phyloP scores from a whole-genome alignment of 2,888 invertebrate species.

The Scrobipalpa costella region DNA sequence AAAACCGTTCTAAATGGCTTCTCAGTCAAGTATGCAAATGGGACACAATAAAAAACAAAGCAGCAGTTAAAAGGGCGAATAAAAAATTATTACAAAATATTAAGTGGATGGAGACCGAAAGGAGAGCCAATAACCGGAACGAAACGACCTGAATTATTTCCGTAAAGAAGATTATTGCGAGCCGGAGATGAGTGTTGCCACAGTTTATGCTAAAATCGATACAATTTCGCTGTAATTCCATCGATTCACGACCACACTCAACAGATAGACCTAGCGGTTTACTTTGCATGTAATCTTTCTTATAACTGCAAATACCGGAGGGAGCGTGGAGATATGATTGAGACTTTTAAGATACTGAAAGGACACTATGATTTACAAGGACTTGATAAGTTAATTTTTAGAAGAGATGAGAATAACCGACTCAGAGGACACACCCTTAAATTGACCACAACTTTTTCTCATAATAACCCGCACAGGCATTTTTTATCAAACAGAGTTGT shows the following conservation, averaged over 20 bases:
- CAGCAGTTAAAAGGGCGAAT: constrained; percentile 52
- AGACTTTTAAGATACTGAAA: too few relatives aligned
- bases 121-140: constrained; percentile 66
- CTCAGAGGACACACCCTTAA: too few relatives aligned
- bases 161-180: constrained; percentile 59
- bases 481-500: too few relatives aligned
- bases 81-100: constrained; percentile 71
- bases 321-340: too few relatives aligned
- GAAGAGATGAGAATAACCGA: too few relatives aligned
- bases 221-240: constrained; percentile 28
- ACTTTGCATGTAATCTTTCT: not conserved
- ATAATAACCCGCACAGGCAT: too few relatives aligned
- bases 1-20: constrained; percentile 22
- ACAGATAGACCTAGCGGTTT: not conserved
- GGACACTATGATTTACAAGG: too few relatives aligned
- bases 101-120: constrained; percentile 48
- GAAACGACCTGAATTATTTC: constrained; percentile 64
- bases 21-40: constrained; percentile 32
- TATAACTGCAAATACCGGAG: not conserved
- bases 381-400: too few relatives aligned
- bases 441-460: too few relatives aligned
- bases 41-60: constrained; percentile 53
- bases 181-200: constrained; percentile 21
- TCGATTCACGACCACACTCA: not conserved
- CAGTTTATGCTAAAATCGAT: constrained; percentile 12